These are phyloP conservation scores for Mobula birostris DNA, from an alignment of 2,113 vertebrate species.

Conservation along the genomic window DNA sequence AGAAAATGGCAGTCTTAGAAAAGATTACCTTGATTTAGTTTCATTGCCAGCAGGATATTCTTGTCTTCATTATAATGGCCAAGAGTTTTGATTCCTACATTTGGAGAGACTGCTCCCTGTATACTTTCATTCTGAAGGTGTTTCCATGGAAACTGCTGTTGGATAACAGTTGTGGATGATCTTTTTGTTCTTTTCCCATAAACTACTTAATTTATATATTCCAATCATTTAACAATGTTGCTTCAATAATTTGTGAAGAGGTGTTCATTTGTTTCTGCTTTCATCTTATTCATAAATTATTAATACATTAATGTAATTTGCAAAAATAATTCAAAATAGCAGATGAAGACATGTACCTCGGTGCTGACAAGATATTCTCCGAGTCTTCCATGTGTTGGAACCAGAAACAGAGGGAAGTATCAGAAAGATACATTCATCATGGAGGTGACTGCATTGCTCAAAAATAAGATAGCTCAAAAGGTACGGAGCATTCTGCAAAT, in stretches of 20 bases:
- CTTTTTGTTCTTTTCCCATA: not conserved
- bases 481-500: not conserved
- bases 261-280: not conserved
- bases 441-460: not conserved
- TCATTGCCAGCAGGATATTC: not conserved
- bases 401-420: not conserved
- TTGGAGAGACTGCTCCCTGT: not conserved
- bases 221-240: not conserved
- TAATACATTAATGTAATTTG: not conserved
- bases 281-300: not conserved
- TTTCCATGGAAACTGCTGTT: conserved; percentile 9
- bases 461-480: not conserved
- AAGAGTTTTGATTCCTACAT: not conserved
- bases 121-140: not conserved
- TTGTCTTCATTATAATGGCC: not conserved
- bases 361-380: not conserved
- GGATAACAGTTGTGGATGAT: not conserved
- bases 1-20: not conserved
- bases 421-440: not conserved
- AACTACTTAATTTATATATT: not conserved
- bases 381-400: not conserved
- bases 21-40: not conserved
- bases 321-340: not conserved
- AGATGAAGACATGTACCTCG: not conserved
- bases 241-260: not conserved